These are phyloP conservation scores for Gerris buenoi DNA, from an alignment of 1,140 invertebrate species.

Conservation along the genomic window DNA sequence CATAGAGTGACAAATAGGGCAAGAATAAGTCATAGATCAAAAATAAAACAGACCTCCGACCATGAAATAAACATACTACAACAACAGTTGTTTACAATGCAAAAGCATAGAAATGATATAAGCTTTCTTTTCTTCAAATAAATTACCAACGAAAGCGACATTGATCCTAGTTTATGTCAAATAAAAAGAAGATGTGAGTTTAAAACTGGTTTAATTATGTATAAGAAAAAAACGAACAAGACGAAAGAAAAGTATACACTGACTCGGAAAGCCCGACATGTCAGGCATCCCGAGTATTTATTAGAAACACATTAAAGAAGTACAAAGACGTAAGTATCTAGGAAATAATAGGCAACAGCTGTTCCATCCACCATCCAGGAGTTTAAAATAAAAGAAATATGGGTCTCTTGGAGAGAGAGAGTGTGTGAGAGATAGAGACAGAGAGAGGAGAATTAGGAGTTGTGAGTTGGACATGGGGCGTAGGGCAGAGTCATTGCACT, in stretches of 20 bases:
- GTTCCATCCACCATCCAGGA: not conserved
- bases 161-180: too few relatives aligned
- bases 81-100: too few relatives aligned
- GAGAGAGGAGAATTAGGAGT: not conserved
- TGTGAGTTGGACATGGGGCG: not conserved
- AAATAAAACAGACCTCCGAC: too few relatives aligned
- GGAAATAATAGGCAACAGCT: not conserved
- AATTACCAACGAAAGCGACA: too few relatives aligned
- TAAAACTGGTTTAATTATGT: too few relatives aligned
- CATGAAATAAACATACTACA: too few relatives aligned
- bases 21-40: too few relatives aligned
- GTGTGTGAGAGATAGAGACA: too few relatives aligned
- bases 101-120: too few relatives aligned
- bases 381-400: not conserved
- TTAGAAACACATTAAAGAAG: not conserved
- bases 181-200: too few relatives aligned
- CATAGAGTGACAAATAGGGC: too few relatives aligned
- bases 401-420: not conserved
- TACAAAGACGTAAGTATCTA: not conserved
- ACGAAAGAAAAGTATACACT: not conserved
- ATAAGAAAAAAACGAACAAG: not conserved
- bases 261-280: not conserved
- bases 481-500: not conserved
- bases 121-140: too few relatives aligned
- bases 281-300: not conserved